Base-by-base conservation (phyloP, 2,888 invertebrate species). In the Polydesmus complanatus region DNA sequence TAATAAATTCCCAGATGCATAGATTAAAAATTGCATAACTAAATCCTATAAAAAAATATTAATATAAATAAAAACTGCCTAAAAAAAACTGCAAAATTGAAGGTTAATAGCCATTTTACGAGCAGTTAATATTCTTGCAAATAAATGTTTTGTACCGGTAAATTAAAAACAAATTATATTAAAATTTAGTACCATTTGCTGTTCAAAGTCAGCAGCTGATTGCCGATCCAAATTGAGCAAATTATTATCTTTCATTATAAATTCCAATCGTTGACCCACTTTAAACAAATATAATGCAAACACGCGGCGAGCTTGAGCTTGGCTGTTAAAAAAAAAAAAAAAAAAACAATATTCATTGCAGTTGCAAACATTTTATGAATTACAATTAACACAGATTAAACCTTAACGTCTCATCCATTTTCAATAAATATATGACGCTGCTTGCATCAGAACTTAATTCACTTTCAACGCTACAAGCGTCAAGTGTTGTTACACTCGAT, bases 381-480 rank as follows among this genome's bases (percentile, higher is more conserved):
- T n/a, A n/a, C n/a, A n/a, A n/a, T n/a, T n/a, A n/a, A n/a, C n/a
- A n/a, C n/a, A n/a, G n/a, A 14, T n/a, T 47, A 14, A 47, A 51
- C 51, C 51, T 51, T 51, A 51, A 51, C 8, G 51, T 51, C 19
- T 51, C 51, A n/a, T 51, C 51, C 51, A 51, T 51, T 51, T 51
- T 51, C 19, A 51, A 22, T 8, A n/a, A 22, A 21, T 22, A 22
- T 21, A 51, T 11, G 19, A 51, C 51, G 8, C 8, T n/a, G 19
- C 19, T 51, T n/a, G n/a, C 51, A 5, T 51, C 51, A 8, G 22
- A 21, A n/a, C 8, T 21, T 14, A 8, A 14, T n/a, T 51, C 51
- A 22, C 19, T 51, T 51, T 51, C 51, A 51, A 21, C 22, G 51
- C 5, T 19, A 51, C 14, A 37, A 37, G 5, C 5, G 14, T 37